phyloP scores from a whole-genome alignment of 2,113 vertebrate species.

The Poeciliopsis occidentalis region DNA sequence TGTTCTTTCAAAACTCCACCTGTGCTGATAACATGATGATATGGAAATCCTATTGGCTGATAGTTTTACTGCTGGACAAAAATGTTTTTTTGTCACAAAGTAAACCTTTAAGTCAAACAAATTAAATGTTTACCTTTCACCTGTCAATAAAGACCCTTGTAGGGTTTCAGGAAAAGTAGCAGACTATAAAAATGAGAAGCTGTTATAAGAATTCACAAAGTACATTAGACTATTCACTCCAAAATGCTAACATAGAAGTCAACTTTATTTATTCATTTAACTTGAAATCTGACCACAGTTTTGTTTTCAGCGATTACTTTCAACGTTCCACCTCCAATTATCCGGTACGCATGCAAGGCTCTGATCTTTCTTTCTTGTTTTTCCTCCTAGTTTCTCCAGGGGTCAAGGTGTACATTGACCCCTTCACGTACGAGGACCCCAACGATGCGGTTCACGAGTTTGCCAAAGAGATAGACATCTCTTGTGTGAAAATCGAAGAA shows the following conservation, averaged over 20 bases:
- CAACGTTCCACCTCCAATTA: not conserved
- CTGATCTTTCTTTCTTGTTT: not conserved
- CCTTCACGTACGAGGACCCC: slow-evolving; percentile 97
- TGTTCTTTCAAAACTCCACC: no score
- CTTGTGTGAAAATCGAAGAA: slow-evolving; percentile 98
- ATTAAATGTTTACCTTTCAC: no score
- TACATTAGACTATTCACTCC: not conserved
- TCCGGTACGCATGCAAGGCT: not conserved
- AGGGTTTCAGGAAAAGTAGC: no score
- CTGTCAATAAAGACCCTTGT: no score
- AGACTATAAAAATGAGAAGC: no score
- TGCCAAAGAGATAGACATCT: slow-evolving; percentile 98
- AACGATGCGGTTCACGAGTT: slow-evolving; percentile 97
- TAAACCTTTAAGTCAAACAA: no score
- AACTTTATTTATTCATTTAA: no score
- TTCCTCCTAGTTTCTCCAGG: slow-evolving; percentile 89
- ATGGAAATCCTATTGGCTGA: no score
- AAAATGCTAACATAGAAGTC: not conserved
- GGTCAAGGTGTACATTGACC: slow-evolving; percentile 98
- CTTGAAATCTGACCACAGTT: not conserved
- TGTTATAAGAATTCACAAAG: not conserved
- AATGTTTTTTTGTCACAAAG: no score
- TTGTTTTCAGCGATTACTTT: not conserved
- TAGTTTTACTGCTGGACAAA: no score
- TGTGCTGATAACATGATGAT: no score